Percentiles rank a stretch among this genome's conserved stretches.
phyloP scores from a whole-genome alignment of 2,797 vertebrate genomes.

The Phylloscopus collybita region DNA sequence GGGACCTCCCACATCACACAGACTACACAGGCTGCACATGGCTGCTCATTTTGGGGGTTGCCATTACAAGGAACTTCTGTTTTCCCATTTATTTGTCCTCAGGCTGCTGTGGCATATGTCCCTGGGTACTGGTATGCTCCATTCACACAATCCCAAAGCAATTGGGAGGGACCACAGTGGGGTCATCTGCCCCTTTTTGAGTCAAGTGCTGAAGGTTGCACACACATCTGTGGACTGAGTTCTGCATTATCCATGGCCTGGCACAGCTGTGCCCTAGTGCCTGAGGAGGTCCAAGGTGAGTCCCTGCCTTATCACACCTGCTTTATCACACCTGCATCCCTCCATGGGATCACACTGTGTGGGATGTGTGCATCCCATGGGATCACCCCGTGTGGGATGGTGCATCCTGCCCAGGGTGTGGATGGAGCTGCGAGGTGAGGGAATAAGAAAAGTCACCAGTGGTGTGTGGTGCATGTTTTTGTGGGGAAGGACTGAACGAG shows the following conservation, averaged over 20 bases:
- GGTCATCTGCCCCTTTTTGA: neutral
- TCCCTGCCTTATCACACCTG: neutral
- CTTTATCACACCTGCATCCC: neutral
- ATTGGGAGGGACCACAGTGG: neutral
- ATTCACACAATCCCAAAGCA: neutral
- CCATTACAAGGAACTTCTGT: neutral
- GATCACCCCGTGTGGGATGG: fast-evolving
- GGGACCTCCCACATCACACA: neutral
- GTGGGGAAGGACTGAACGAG: neutral
- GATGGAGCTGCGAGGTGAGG: neutral
- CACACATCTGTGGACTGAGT: fast-evolving
- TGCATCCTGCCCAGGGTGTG: fast-evolving
- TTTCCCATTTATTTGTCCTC: neutral
- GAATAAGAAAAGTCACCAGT: fast-evolving
- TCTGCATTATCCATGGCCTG: neutral
- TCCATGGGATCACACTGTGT: no score
- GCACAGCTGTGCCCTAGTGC: neutral
- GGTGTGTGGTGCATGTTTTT: fast-evolving
- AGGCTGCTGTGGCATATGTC: neutral
- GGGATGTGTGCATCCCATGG: neutral
- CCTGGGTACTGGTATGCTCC: neutral
- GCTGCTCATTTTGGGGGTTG: neutral
- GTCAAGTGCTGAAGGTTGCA: neutral
- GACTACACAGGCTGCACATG: neutral
- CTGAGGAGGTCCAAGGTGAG: neutral